Base-by-base conservation (phyloP, 2,113 vertebrate species). In the Siniperca chuatsi region DNA sequence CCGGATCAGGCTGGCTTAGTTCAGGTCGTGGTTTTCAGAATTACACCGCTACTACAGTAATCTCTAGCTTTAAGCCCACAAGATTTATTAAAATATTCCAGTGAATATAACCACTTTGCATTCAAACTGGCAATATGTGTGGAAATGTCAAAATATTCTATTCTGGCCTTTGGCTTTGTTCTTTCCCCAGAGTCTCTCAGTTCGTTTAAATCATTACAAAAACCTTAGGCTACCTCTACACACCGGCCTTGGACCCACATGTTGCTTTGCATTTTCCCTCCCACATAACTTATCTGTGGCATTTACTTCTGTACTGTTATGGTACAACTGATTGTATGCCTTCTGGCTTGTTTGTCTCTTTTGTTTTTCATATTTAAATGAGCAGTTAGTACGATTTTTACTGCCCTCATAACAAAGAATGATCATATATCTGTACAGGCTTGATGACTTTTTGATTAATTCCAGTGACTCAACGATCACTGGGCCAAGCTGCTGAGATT, bases 1-100 rank as follows among this genome's bases (percentile, higher is more conserved):
- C 88, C 81, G 75, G 89, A 87, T 93, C 92, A 93, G 74, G 73
- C 86, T 61, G 93, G 85, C 85, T 94, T 94, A 93, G 93, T 92
- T 93, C 88, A 69, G 90, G 69, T 73, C 44, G 68, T 83, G 81
- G 79, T 88, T 90, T 79, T 66, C 85, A 86, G 84, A 87, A 88
- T 89, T 82, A 89, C 86, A 84, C 84, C 44, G 44, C 83, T 57
- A 20, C 80, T 55, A 54, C 64, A 75, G 68, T 90, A 92, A 92
- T 92, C 93, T 94, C 46, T 37, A 8, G 72, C 87, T 90, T 89
- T 91, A 85, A 93, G 58, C 72, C 87, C 73, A 80, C 50, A 58
- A 69, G 66, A 78, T 88, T 83, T 85, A 79, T 86, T 89, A 20
- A 86, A 81, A 93, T 90, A 82, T 92, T 77, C 85, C 11, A 33